Percentiles rank a stretch among this genome's conserved stretches.
Conservation (phyloP, 2,888 invertebrate species). For the Agrotis ipsilon region DNA sequence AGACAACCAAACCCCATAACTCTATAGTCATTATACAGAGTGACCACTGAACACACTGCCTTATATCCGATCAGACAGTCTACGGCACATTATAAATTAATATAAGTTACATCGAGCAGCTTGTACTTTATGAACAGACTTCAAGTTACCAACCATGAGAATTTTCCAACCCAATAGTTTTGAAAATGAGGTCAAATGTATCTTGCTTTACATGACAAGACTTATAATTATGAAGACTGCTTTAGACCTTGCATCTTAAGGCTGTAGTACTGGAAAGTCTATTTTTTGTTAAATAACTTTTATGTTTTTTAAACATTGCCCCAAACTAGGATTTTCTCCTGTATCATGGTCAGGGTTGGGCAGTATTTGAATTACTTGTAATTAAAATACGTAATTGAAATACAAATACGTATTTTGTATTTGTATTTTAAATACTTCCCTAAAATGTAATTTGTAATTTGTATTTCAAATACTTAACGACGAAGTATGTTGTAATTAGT, state of each 20-base stretch:
- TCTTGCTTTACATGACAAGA: constrained; percentile 24
- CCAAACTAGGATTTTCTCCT: no score
- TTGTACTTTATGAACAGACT: constrained; percentile 25
- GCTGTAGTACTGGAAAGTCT: no score
- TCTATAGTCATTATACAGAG: neutral
- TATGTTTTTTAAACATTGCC: no score
- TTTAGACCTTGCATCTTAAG: neutral
- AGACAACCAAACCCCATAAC: neutral
- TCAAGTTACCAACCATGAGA: constrained; percentile 26
- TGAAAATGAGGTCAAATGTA: constrained; percentile 35
- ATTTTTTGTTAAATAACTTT: no score
- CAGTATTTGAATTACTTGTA: constrained; percentile 64
- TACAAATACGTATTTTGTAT: constrained; percentile 59
- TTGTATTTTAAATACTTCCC: neutral
- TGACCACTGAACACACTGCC: constrained; percentile 7
- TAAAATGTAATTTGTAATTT: no score
- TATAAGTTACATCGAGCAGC: constrained; percentile 12
- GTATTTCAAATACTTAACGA: no score
- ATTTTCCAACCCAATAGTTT: constrained; percentile 30
- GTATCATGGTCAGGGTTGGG: constrained; percentile 36
- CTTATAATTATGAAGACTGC: neutral
- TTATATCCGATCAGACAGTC: constrained; percentile 4
- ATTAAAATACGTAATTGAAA: constrained; percentile 72
- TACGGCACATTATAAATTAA: constrained; percentile 18
- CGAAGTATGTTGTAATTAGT: no score